Conservation (phyloP, 1,140 invertebrate genomes). For the Drosophila pseudoananassae region DNA sequence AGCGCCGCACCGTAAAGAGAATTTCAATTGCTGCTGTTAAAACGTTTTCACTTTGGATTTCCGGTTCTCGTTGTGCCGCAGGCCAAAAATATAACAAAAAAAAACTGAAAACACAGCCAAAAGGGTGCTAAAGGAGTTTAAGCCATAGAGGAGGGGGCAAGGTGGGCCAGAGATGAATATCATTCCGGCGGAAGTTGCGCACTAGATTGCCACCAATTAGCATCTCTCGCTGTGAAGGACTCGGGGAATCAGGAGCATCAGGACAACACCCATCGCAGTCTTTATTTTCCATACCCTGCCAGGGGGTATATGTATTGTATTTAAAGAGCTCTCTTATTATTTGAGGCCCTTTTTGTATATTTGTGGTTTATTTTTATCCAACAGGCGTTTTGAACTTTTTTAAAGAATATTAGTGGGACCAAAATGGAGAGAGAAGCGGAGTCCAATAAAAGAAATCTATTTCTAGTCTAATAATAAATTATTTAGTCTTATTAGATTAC, state of each 20-base stretch:
- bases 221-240: constrained; percentile 67
- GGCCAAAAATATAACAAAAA: constrained; percentile 15
- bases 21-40: constrained; percentile 78
- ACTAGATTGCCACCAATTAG: constrained; percentile 77
- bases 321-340: not conserved
- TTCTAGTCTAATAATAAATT: too few relatives aligned
- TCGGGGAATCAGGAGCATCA: constrained; percentile 2
- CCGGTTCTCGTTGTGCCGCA: constrained; percentile 55
- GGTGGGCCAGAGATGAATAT: constrained; percentile 57
- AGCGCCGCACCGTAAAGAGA: constrained; percentile 39
- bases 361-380: not conserved
- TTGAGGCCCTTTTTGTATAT: not conserved
- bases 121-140: not conserved
- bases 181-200: constrained; percentile 73
- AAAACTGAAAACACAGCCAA: not conserved
- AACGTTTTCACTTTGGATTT: constrained; percentile 82
- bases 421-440: not conserved
- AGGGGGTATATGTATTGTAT: not conserved
- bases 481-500: too few relatives aligned
- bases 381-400: not conserved
- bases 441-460: too few relatives aligned
- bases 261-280: constrained; percentile 16
- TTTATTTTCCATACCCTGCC: constrained; percentile 8
- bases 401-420: not conserved
- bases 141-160: not conserved